Conservation (phyloP, 1,140 invertebrate species). For the Conus ventricosus region DNA sequence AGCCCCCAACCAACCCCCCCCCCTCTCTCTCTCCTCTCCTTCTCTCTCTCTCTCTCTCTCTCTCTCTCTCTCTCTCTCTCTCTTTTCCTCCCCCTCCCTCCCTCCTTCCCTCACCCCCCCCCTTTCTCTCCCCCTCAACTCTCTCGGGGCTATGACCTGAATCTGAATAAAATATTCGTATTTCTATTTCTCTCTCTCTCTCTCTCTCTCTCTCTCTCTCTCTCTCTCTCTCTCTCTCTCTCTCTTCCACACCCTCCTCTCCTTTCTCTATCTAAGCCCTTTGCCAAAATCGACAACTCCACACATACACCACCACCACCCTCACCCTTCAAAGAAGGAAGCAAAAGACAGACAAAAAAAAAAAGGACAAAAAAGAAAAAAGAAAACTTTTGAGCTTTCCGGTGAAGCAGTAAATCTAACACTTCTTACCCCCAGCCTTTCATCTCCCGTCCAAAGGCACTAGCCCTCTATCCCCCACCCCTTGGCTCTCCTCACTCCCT, state of each 20-base stretch:
- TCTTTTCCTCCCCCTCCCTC: not conserved
- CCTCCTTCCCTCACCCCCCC: not conserved
- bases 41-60: not conserved
- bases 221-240: not conserved
- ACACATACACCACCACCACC: not conserved
- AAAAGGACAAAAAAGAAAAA: not conserved
- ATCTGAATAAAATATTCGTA: not conserved
- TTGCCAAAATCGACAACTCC: not conserved
- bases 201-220: not conserved
- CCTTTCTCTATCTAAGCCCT: not conserved
- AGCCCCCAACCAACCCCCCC: not conserved
- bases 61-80: not conserved
- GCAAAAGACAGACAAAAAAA: not conserved
- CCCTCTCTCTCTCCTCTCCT: not conserved
- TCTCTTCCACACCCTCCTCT: not conserved
- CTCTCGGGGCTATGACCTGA: not conserved
- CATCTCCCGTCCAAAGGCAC: no score
- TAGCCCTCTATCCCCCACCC: not conserved
- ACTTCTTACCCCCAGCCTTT: not conserved
- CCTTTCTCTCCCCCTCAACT: not conserved
- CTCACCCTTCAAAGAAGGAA: no score
- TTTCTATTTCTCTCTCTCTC: not conserved
- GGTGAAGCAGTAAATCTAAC: slow-evolving; percentile 13
- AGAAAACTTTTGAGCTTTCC: not conserved
- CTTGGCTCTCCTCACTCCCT: not conserved